phyloP scores from a whole-genome alignment of 1,140 invertebrate species.

The Vollenhovia emeryi region DNA sequence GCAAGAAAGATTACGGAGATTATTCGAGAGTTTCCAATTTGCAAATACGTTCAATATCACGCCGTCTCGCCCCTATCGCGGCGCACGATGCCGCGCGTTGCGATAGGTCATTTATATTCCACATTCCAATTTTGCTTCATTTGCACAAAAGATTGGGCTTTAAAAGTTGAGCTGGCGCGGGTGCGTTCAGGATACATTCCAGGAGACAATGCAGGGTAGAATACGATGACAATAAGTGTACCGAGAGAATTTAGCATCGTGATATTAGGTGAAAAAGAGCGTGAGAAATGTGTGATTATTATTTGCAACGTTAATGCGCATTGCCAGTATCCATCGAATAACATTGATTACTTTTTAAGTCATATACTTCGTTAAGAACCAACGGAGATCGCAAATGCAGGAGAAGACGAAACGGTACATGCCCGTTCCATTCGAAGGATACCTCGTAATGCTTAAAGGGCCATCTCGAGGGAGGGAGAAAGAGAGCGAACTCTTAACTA shows the following conservation, averaged over 20 bases:
- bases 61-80: slow-evolving; percentile 5
- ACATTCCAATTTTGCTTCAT: slow-evolving; percentile 73
- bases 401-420: background rate
- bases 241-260: background rate
- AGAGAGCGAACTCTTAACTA: slow-evolving; percentile 42
- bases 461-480: background rate
- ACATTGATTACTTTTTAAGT: background rate
- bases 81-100: slow-evolving; percentile 1
- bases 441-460: slow-evolving; percentile 8
- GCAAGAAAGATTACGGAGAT: slow-evolving; percentile 70
- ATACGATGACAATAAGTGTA: background rate
- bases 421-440: background rate
- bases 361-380: slow-evolving; percentile 14
- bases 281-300: too few relatives aligned
- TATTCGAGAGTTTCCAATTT: slow-evolving; percentile 68
- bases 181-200: background rate
- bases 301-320: background rate
- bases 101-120: slow-evolving; percentile 65
- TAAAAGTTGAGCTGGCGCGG: slow-evolving; percentile 43
- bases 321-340: too few relatives aligned
- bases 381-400: background rate
- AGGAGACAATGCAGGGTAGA: slow-evolving; percentile 10
- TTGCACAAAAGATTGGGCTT: slow-evolving; percentile 71
- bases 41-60: slow-evolving; percentile 55
- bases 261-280: too few relatives aligned